Conservation (phyloP, 2,113 vertebrate genomes). For the Alaudala cheleensis region DNA sequence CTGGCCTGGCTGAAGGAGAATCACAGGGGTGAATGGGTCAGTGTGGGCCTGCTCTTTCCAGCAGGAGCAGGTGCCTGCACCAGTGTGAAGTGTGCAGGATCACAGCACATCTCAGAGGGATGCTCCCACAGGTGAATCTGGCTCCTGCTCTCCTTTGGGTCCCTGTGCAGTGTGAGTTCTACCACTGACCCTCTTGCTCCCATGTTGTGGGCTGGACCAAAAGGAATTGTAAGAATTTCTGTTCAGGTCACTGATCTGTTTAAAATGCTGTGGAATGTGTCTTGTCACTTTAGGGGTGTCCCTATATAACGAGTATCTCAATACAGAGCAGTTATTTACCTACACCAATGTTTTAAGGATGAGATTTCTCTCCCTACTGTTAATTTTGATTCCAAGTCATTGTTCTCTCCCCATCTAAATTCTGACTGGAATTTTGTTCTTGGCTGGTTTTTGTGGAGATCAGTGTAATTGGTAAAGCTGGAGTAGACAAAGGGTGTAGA, state of each 20-base stretch:
- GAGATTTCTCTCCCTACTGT: background rate
- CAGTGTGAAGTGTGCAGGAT: background rate
- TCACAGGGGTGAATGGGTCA: background rate
- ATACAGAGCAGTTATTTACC: background rate
- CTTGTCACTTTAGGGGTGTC: background rate
- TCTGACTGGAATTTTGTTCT: background rate
- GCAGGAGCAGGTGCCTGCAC: rapidly evolving
- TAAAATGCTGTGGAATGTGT: background rate
- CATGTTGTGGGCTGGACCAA: background rate
- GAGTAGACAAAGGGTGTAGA: background rate
- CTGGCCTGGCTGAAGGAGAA: background rate
- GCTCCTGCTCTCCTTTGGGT: background rate
- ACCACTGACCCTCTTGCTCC: background rate
- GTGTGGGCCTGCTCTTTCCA: background rate
- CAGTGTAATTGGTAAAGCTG: background rate
- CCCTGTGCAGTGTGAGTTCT: rapidly evolving
- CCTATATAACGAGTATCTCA: background rate
- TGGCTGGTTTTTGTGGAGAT: background rate
- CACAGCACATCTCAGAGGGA: background rate
- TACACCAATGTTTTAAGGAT: background rate
- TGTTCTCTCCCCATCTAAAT: background rate
- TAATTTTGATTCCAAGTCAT: background rate
- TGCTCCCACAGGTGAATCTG: background rate
- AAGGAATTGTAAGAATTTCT: background rate
- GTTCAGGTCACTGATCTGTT: background rate